A percentile compares a stretch with the other conserved stretches of the same genome.
These are phyloP conservation scores for Ceratina japonica DNA, from an alignment of 1,140 invertebrate species.

Conservation along the genomic window DNA sequence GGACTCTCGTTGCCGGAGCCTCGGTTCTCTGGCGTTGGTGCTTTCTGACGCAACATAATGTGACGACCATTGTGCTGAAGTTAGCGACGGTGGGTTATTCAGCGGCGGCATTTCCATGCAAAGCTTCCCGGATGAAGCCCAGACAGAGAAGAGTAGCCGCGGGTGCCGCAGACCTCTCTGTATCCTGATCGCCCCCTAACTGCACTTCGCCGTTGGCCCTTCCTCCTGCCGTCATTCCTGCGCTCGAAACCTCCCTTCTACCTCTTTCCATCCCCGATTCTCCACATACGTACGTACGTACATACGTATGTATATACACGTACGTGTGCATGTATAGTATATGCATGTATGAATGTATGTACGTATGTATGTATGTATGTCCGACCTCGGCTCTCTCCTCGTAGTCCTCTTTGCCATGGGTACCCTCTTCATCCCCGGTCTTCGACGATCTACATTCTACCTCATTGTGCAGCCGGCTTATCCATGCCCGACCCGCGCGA, in stretches of 20 bases:
- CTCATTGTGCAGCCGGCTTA: slow-evolving; percentile 66
- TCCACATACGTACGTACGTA: slow-evolving; percentile 4
- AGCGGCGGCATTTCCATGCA: slow-evolving; percentile 71
- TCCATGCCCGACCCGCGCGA: slow-evolving; percentile 62
- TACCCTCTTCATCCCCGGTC: background rate
- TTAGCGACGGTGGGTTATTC: slow-evolving; percentile 71
- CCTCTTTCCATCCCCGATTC: slow-evolving; percentile 41
- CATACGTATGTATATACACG: background rate
- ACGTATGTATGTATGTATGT: slow-evolving; percentile 9
- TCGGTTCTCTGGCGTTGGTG: slow-evolving; percentile 50
- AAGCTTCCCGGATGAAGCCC: slow-evolving; percentile 68
- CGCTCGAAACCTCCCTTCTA: slow-evolving; percentile 39
- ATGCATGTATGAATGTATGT: background rate
- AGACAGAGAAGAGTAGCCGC: slow-evolving; percentile 70
- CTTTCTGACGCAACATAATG: slow-evolving; percentile 73
- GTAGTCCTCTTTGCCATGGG: slow-evolving; percentile 37
- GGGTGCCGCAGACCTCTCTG: slow-evolving; percentile 68
- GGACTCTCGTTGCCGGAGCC: slow-evolving; percentile 27
- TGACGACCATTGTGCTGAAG: slow-evolving; percentile 73
- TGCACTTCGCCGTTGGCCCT: slow-evolving; percentile 65
- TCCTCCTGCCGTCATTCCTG: slow-evolving; percentile 47
- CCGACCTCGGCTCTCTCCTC: slow-evolving; percentile 20
- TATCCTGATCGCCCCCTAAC: slow-evolving; percentile 72
- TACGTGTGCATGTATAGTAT: background rate
- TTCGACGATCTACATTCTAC: slow-evolving; percentile 57